A percentile compares a stretch with the other conserved stretches of the same genome.
phyloP scores from a whole-genome alignment of 2,113 vertebrate genomes.

The Chiloscyllium plagiosum region DNA sequence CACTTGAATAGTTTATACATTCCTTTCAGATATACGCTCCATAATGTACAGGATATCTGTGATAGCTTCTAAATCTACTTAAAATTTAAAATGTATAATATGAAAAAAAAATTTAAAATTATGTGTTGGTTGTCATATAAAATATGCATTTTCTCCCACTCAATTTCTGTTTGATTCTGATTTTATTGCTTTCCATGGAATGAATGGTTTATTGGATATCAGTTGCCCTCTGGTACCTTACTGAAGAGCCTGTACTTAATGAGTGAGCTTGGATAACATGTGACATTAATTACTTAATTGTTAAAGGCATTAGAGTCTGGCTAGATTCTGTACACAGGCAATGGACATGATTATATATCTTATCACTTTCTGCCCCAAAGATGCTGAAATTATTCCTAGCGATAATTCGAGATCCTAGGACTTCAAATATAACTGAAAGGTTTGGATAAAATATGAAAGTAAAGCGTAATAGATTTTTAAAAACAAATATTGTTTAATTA shows the following conservation, averaged over 20 bases:
- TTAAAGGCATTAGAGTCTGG: neutral
- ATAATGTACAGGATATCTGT: neutral
- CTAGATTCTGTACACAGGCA: neutral
- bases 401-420: neutral
- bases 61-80: too few relatives aligned
- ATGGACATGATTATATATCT: neutral
- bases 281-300: neutral
- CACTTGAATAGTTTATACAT: neutral
- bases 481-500: neutral
- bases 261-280: neutral
- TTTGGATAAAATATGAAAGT: neutral
- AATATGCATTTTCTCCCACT: neutral
- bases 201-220: neutral
- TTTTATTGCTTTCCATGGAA: neutral
- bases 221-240: neutral
- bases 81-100: too few relatives aligned
- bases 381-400: neutral
- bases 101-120: too few relatives aligned
- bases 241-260: neutral
- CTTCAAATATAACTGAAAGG: neutral
- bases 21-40: neutral
- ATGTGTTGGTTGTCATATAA: too few relatives aligned
- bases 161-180: neutral
- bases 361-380: neutral
- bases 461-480: neutral